Percentiles rank a stretch among this genome's conserved stretches.
phyloP scores from a whole-genome alignment of 1,140 invertebrate genomes.

The Drosophila mojavensis region DNA sequence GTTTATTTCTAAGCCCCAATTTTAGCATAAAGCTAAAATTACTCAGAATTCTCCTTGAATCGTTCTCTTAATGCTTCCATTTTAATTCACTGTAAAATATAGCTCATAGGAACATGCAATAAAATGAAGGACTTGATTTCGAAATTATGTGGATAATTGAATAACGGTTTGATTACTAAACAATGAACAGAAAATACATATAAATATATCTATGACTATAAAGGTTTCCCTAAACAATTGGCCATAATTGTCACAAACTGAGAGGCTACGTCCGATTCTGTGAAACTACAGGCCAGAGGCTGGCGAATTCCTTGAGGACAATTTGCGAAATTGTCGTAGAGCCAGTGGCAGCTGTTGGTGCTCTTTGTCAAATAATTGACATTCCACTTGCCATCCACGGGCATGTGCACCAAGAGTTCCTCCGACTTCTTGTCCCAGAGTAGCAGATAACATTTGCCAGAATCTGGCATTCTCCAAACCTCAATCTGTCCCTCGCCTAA shows the following conservation, averaged over 20 bases:
- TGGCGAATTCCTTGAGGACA: constrained; percentile 33
- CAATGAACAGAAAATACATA: background rate
- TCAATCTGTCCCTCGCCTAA: constrained; percentile 41
- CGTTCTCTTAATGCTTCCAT: too few relatives aligned
- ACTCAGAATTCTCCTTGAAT: too few relatives aligned
- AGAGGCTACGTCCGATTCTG: constrained; percentile 25
- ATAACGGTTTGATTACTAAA: too few relatives aligned
- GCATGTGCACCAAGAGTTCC: constrained; percentile 37
- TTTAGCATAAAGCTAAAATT: too few relatives aligned
- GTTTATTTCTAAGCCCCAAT: too few relatives aligned
- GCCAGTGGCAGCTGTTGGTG: constrained; percentile 39
- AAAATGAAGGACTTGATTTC: too few relatives aligned
- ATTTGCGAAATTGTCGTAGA: constrained; percentile 42
- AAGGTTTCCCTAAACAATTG: constrained; percentile 7
- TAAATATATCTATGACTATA: background rate
- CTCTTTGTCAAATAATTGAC: constrained; percentile 33
- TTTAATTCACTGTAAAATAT: too few relatives aligned
- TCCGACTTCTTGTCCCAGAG: constrained; percentile 33
- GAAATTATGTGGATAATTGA: too few relatives aligned
- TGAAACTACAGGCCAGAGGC: constrained; percentile 40
- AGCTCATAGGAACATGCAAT: too few relatives aligned
- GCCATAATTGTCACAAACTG: constrained; percentile 36
- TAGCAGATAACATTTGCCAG: constrained; percentile 24
- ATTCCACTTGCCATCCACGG: constrained; percentile 30
- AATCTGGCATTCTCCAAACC: constrained; percentile 24